Base-by-base conservation (phyloP, 2,888 invertebrate species). In the Epistrophella euchroma region DNA sequence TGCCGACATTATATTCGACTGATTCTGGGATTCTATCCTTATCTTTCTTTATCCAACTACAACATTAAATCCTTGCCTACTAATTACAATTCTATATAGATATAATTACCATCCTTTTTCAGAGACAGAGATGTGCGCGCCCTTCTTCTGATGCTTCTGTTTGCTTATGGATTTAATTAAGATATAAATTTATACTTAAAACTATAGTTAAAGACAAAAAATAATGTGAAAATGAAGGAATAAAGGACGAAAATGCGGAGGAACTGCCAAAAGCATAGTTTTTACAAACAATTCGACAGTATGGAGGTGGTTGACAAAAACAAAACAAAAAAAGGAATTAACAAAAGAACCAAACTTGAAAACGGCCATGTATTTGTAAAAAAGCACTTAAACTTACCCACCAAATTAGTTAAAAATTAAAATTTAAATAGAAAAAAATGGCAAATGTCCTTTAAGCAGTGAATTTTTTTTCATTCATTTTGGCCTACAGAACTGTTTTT, bases 111-210 rank as follows among this genome's bases (percentile, higher is more conserved):
- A 80, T 85, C 80, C 80, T 80, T 73, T 40, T 11, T 17, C 6
- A 25, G 68, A 52, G 28, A 37, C 1, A 40, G 37, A 17, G 4
- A 17, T 17, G 17, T 32, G 37, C 32, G 13, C 22, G 52, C 47
- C 68, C 35, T 68, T n/a, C 50, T 60, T 22, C 66, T 76, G 37
- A 60, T 60, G 47, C 47, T 70, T 75, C 72, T 80, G 72, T 85
- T 85, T 80, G 85, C 62, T 73, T 52, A 52, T 60, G 76, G 80
- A 85, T 85, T 85, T 85, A 85, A 85, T 85, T 85, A 85, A 80
- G 76, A 80, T 76, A 80, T 80, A 80, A 60, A 66, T 35, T 40
- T 60, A 60, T 40, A 40, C 40, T 40, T 60, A 40, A 37, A 56
- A 56, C 25, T 60, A 40, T 22, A 56, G 43, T 28, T 28, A 32